phyloP scores from a whole-genome alignment of 92 coral and sea anemone species.

The Porites evermanni region DNA sequence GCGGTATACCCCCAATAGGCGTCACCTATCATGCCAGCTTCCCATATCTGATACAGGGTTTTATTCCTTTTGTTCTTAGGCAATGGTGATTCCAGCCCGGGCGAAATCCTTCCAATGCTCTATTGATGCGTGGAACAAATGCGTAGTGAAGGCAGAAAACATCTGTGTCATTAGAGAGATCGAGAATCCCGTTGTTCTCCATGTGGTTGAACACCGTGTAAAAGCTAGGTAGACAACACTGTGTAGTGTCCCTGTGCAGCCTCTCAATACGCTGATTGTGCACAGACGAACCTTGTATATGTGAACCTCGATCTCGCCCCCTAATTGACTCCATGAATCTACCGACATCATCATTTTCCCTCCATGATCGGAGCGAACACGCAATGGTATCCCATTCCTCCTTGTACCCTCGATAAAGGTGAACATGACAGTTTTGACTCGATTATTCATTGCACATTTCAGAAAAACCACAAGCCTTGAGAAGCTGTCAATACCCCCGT shows the following conservation, averaged over 20 bases:
- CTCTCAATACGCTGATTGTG: constrained; percentile 67
- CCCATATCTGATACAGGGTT: too few species aligned
- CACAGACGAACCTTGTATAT: constrained; percentile 35
- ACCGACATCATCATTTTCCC: constrained; percentile 38
- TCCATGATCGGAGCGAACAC: constrained; percentile 51
- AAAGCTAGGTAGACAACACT: constrained; percentile 40
- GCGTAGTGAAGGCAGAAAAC: constrained; percentile 51
- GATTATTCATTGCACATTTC: constrained; percentile 47
- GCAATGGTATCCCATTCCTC: constrained; percentile 57
- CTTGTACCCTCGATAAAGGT: constrained; percentile 13
- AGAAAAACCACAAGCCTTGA: constrained; percentile 34
- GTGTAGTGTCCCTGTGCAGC: background rate
- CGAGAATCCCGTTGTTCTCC: constrained; percentile 35
- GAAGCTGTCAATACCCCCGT: constrained; percentile 52
- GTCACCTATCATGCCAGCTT: too few species aligned
- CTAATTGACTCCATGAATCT: constrained; percentile 23
- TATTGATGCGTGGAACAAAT: constrained; percentile 40
- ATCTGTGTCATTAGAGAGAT: constrained; percentile 28
- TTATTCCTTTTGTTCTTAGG: too few species aligned
- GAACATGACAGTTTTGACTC: constrained; percentile 28
- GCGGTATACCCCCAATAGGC: too few species aligned
- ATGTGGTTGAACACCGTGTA: constrained; percentile 11
- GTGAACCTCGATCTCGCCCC: constrained; percentile 32
- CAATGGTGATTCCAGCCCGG: too few species aligned
- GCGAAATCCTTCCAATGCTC: too few species aligned